Evolutionary conservation across 2,888 invertebrate species (phyloP).

Genomic region (Drosophila cognata): DNA sequence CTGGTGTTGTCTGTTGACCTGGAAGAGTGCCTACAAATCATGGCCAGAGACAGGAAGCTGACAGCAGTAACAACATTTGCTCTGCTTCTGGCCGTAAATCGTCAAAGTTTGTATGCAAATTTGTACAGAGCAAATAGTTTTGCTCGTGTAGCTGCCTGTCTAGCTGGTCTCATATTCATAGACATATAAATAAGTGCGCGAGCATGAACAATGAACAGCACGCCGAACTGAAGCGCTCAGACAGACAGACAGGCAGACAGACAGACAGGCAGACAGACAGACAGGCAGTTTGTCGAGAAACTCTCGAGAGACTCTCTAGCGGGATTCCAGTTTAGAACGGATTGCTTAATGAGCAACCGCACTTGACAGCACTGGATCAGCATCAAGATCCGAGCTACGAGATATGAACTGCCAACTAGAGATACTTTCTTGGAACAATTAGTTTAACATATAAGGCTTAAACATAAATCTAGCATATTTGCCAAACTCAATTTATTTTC

Average conservation of each 20-base stretch:
- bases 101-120: conserved; percentile 71
- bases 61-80: conserved; percentile 23
- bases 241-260: conserved; percentile 8
- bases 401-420: conserved; percentile 36
- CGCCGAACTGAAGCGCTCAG: not conserved
- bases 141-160: conserved; percentile 31
- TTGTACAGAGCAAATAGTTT: conserved; percentile 33
- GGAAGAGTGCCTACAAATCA: conserved; percentile 43
- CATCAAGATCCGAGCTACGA: conserved; percentile 15
- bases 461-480: conserved; percentile 75
- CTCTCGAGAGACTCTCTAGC: conserved; percentile 36
- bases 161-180: not conserved
- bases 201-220: conserved; percentile 12
- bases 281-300: conserved; percentile 51
- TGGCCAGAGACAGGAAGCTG: conserved; percentile 63
- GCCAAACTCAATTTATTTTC: conserved; percentile 54
- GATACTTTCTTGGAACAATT: conserved; percentile 71
- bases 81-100: conserved; percentile 40
- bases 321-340: conserved; percentile 62
- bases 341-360: conserved; percentile 65
- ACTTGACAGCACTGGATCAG: conserved; percentile 18
- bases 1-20: conserved; percentile 24
- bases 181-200: not conserved
- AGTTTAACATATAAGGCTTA: conserved; percentile 67
- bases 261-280: conserved; percentile 41